These are phyloP conservation scores for Drosophila ezoana DNA, from an alignment of 2,888 invertebrate genomes.

Conservation along the genomic window DNA sequence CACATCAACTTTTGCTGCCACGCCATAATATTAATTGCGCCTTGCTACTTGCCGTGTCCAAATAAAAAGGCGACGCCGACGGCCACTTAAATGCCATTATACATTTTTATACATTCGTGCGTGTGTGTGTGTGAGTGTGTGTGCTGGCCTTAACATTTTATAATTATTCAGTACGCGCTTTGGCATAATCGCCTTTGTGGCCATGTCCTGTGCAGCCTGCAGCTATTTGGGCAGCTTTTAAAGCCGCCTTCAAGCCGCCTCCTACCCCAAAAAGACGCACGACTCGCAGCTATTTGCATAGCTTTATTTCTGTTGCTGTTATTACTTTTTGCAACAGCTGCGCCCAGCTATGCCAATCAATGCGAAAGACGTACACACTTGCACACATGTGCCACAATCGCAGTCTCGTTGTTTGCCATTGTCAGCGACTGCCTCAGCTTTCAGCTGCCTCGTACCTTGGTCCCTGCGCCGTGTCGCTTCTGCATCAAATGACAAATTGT, in stretches of 20 bases:
- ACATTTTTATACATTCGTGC: constrained; percentile 69
- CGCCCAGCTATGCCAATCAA: constrained; percentile 46
- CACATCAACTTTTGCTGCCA: constrained; percentile 78
- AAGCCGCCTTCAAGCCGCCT: constrained; percentile 35
- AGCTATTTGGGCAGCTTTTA: constrained; percentile 67
- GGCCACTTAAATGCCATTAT: constrained; percentile 82
- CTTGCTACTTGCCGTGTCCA: constrained; percentile 38
- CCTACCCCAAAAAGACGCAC: constrained; percentile 5
- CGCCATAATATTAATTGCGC: constrained; percentile 84
- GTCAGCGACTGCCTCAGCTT: constrained; percentile 33
- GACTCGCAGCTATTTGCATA: constrained; percentile 60
- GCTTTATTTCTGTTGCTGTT: constrained; percentile 39
- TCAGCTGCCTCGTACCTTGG: constrained; percentile 3
- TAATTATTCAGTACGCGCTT: constrained; percentile 76
- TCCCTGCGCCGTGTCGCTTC: constrained; percentile 55
- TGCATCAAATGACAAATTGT: constrained; percentile 79
- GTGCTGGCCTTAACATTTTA: constrained; percentile 59
- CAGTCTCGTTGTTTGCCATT: constrained; percentile 45
- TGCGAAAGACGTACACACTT: constrained; percentile 40
- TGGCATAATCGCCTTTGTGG: constrained; percentile 61
- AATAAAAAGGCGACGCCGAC: constrained; percentile 58
- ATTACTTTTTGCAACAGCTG: constrained; percentile 64
- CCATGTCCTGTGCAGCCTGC: constrained; percentile 21
- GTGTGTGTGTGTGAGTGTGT: constrained; percentile 19
- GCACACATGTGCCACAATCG: constrained; percentile 42